Percentiles rank a stretch among this genome's conserved stretches.
These are phyloP conservation scores for Bos indicus DNA, from an alignment of 2,113 vertebrate genomes.

Conservation along the genomic window DNA sequence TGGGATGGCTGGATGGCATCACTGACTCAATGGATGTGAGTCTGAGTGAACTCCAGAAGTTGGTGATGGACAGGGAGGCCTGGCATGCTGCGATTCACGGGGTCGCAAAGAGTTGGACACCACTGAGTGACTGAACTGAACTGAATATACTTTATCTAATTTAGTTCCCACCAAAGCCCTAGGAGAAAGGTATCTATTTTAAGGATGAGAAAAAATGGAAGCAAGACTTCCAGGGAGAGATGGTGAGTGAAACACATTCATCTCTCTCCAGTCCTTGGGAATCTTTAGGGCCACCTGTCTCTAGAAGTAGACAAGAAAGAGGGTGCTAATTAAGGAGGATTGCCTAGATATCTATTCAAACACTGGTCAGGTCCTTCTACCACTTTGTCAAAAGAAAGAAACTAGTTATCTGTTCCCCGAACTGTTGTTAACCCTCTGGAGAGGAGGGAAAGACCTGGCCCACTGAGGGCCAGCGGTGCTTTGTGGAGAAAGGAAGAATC, in stretches of 20 bases:
- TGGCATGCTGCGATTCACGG: too few relatives aligned
- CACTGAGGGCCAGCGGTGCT: fast-evolving
- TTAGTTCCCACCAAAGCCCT: neutral
- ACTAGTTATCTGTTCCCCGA: neutral
- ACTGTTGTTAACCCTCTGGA: neutral
- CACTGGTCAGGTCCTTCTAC: neutral
- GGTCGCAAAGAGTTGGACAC: too few relatives aligned
- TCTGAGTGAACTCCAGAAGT: too few relatives aligned
- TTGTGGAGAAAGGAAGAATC: neutral
- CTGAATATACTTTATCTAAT: neutral
- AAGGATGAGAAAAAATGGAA: neutral
- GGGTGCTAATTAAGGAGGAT: neutral
- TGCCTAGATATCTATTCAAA: neutral
- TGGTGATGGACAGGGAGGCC: too few relatives aligned
- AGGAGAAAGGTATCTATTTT: neutral
- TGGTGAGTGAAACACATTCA: neutral
- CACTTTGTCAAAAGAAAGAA: neutral
- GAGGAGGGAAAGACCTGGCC: neutral
- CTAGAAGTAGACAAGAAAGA: neutral
- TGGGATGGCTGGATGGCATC: too few relatives aligned
- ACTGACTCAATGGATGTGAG: too few relatives aligned
- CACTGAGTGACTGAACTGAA: too few relatives aligned
- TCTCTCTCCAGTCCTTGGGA: neutral
- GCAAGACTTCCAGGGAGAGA: neutral
- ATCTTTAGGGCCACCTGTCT: too few relatives aligned